These are phyloP conservation scores for Actenoides hombroni DNA, from an alignment of 2,113 vertebrate genomes.

Conservation along the genomic window DNA sequence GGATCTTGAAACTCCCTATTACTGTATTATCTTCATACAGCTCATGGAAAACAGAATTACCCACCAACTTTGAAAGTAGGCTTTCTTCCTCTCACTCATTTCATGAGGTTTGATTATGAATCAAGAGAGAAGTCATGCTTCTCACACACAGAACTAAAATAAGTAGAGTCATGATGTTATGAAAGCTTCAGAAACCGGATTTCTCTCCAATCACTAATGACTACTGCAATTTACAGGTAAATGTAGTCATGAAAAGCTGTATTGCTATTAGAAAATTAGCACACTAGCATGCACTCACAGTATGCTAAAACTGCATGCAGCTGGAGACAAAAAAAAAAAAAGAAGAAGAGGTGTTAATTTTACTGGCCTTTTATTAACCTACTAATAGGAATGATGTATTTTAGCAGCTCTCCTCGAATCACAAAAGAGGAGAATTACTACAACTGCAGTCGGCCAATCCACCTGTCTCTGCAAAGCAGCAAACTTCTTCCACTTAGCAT, in stretches of 20 bases:
- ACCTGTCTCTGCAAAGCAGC: not conserved
- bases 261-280: not conserved
- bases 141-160: not conserved
- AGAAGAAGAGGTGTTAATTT: not conserved
- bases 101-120: not conserved
- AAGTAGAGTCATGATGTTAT: fast-evolving
- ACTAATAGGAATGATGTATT: not conserved
- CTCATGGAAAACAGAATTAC: not conserved
- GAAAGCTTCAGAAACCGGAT: not conserved
- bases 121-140: not conserved
- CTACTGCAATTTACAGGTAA: not conserved
- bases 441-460: not conserved
- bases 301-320: not conserved
- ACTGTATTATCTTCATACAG: not conserved
- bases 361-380: not conserved
- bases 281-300: not conserved
- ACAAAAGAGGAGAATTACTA: not conserved
- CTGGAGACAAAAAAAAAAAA: not conserved
- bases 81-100: not conserved
- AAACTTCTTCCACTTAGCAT: not conserved
- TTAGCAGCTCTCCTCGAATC: not conserved
- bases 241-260: not conserved
- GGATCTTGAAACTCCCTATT: not conserved
- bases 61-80: not conserved
- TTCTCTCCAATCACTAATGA: not conserved